These are phyloP conservation scores for Harpalus rufipes DNA, from an alignment of 2,888 invertebrate species.

Conservation along the genomic window DNA sequence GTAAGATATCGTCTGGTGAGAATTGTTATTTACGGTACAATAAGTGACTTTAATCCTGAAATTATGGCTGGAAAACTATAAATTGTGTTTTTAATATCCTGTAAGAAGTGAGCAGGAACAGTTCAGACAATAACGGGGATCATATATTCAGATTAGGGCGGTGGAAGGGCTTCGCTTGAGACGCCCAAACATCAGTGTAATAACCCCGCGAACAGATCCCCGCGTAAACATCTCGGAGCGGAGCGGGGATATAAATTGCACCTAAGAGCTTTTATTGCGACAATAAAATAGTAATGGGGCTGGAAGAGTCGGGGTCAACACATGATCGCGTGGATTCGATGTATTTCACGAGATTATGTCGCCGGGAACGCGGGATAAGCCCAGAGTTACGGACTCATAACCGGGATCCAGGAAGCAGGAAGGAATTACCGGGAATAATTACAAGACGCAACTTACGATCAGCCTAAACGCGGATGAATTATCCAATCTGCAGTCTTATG, in stretches of 20 bases:
- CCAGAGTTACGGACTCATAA: conserved; percentile 64
- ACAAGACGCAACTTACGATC: conserved; percentile 45
- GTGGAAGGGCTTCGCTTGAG: conserved; percentile 72
- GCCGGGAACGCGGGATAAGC: conserved; percentile 59
- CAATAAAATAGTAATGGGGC: conserved; percentile 76
- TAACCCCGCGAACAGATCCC: conserved; percentile 70
- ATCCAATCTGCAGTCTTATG: not conserved
- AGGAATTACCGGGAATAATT: conserved; percentile 62
- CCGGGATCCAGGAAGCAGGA: conserved; percentile 4
- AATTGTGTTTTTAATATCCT: conserved; percentile 43
- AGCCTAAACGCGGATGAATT: not conserved
- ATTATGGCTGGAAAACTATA: conserved; percentile 36
- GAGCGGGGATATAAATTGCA: conserved; percentile 74
- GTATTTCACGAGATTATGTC: conserved; percentile 71
- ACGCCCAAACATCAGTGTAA: conserved; percentile 74
- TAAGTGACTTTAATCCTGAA: conserved; percentile 51
- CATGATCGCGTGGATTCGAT: conserved; percentile 70
- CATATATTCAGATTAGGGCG: conserved; percentile 76
- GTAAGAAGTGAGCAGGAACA: conserved; percentile 35
- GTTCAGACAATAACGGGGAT: conserved; percentile 75
- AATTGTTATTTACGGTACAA: conserved; percentile 45
- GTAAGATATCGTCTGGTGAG: conserved; percentile 15
- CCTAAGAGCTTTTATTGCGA: conserved; percentile 76
- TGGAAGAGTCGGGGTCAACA: conserved; percentile 72
- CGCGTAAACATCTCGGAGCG: conserved; percentile 73